These are phyloP conservation scores for Lypha dubia DNA, from an alignment of 2,888 invertebrate species.

Conservation along the genomic window DNA sequence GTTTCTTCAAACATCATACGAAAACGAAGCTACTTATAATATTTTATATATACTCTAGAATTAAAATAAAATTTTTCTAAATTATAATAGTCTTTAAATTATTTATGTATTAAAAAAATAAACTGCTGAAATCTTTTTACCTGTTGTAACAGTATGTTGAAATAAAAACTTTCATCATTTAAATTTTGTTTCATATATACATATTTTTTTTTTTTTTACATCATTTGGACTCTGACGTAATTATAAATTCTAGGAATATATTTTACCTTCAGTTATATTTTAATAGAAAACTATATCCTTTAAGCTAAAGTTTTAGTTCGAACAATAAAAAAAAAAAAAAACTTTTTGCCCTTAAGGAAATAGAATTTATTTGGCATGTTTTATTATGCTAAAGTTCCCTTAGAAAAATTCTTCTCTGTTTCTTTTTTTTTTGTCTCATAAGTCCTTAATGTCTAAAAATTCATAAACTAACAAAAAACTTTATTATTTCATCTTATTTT, in stretches of 20 bases:
- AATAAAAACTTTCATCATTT: constrained; percentile 1
- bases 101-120: not conserved
- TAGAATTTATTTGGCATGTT: constrained; percentile 29
- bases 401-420: not conserved
- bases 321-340: not conserved
- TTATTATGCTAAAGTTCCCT: not conserved
- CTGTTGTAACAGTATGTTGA: not conserved
- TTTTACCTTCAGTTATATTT: not conserved
- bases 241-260: not conserved
- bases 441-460: constrained; percentile 13
- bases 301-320: constrained; percentile 8
- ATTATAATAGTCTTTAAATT: not conserved
- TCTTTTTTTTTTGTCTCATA: not conserved
- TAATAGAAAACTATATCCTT: constrained; percentile 4
- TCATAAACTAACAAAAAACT: constrained; percentile 48
- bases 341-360: constrained; percentile 31
- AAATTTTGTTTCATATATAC: too few species aligned
- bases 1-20: too few species aligned
- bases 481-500: constrained; percentile 23
- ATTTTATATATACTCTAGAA: not conserved
- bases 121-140: not conserved
- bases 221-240: constrained; percentile 7
- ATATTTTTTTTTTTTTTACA: constrained; percentile 20
- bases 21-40: too few species aligned
- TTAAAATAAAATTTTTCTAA: not conserved